A percentile compares a stretch with the other conserved stretches of the same genome.
phyloP scores from a whole-genome alignment of 2,888 invertebrate species.

The Ceramica pisi region DNA sequence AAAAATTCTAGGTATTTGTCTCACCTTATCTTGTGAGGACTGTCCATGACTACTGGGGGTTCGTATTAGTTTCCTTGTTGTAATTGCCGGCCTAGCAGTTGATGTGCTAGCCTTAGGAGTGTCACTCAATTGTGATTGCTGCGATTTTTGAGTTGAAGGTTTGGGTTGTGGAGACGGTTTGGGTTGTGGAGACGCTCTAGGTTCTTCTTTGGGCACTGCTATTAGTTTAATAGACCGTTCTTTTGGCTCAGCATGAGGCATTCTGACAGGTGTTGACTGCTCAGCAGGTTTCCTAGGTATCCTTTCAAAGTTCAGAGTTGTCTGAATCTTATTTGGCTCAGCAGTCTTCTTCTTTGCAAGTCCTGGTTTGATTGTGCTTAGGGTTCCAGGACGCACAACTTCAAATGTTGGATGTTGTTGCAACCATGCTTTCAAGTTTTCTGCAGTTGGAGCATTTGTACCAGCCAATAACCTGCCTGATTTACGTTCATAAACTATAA shows the following conservation, averaged over 20 bases:
- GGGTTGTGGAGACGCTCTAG: conserved; percentile 69
- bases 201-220: conserved; percentile 62
- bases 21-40: conserved; percentile 82
- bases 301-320: conserved; percentile 87
- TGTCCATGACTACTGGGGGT: conserved; percentile 75
- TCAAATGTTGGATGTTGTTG: conserved; percentile 97
- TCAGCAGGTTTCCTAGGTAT: conserved; percentile 80
- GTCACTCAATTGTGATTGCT: conserved; percentile 71
- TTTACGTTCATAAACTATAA: conserved; percentile 96
- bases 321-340: conserved; percentile 84
- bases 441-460: conserved; percentile 95
- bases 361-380: conserved; percentile 86
- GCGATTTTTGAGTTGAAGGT: conserved; percentile 71
- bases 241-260: conserved; percentile 71
- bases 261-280: conserved; percentile 67
- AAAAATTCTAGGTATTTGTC: conserved; percentile 10
- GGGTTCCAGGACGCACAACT: conserved; percentile 93
- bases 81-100: conserved; percentile 71
- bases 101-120: conserved; percentile 82
- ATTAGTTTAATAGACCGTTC: conserved; percentile 71
- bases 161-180: conserved; percentile 71
- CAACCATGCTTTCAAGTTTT: conserved; percentile 95
- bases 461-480: conserved; percentile 94
- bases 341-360: conserved; percentile 77
- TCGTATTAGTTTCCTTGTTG: conserved; percentile 78